Percentiles rank a stretch among this genome's conserved stretches.
These are phyloP conservation scores for Pyralis farinalis DNA, from an alignment of 2,888 invertebrate species.

Conservation along the genomic window DNA sequence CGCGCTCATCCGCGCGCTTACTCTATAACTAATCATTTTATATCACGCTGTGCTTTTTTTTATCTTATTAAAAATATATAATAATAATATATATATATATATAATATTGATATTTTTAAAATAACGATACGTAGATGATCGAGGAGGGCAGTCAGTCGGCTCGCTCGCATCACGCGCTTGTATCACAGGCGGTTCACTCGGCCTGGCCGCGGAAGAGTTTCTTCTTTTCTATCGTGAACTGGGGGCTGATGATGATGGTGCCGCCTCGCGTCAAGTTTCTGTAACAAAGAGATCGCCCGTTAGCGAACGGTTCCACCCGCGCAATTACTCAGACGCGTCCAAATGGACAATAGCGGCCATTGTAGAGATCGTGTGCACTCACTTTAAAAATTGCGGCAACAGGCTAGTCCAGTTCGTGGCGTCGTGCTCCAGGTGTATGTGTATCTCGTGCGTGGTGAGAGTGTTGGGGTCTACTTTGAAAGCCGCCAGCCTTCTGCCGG, in stretches of 20 bases:
- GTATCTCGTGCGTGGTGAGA: constrained; percentile 94
- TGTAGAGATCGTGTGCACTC: constrained; percentile 60
- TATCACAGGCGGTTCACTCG: constrained; percentile 59
- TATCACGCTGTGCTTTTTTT: constrained; percentile 81
- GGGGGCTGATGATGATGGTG: constrained; percentile 93
- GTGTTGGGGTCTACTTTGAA: constrained; percentile 93
- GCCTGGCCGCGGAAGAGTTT: constrained; percentile 91
- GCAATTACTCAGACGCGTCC: neutral
- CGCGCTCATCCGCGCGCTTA: constrained; percentile 54
- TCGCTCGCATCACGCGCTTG: constrained; percentile 57
- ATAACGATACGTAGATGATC: constrained; percentile 78
- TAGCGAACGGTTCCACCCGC: constrained; percentile 19
- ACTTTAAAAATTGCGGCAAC: constrained; percentile 95
- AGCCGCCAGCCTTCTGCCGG: constrained; percentile 89
- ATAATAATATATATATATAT: constrained; percentile 74
- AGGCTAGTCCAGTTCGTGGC: constrained; percentile 92
- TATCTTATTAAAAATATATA: constrained; percentile 79
- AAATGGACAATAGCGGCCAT: neutral
- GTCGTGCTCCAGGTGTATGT: constrained; percentile 93
- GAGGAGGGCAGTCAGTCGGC: constrained; percentile 77
- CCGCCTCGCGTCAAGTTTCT: constrained; percentile 93
- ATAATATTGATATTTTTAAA: constrained; percentile 80
- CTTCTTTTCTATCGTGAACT: constrained; percentile 94
- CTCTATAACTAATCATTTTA: constrained; percentile 77
- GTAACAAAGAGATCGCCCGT: constrained; percentile 37